Evolutionary conservation across 2,113 vertebrate genomes (phyloP).

Genomic region (Aramus guarauna): DNA sequence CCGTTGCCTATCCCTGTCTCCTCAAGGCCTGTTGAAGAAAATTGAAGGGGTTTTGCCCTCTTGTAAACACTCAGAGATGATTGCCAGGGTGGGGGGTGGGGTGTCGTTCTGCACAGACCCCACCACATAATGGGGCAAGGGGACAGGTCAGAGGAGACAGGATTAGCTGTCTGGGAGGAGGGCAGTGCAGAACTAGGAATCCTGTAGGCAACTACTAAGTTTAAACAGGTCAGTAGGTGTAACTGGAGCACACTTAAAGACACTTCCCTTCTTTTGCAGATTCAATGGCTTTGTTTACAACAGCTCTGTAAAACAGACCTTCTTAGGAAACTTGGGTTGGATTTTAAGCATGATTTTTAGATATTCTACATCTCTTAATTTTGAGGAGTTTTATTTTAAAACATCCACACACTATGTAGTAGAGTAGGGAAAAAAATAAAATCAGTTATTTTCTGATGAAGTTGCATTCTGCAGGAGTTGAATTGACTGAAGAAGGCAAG

Average conservation of each 20-base stretch:
- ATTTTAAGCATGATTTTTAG: not conserved
- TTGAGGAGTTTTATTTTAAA: not conserved
- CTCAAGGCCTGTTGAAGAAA: not conserved
- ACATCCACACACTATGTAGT: not conserved
- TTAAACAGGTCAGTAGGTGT: not conserved
- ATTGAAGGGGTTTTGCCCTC: not conserved
- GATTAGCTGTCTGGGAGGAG: not conserved
- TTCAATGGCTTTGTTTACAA: not conserved
- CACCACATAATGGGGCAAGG: not conserved
- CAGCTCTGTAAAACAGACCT: not conserved
- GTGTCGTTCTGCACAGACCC: not conserved
- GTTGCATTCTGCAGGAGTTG: not conserved
- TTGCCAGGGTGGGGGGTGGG: not conserved
- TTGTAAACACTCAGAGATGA: not conserved
- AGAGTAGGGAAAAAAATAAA: not conserved
- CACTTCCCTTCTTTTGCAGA: not conserved
- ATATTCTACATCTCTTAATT: not conserved
- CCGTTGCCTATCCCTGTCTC: not conserved
- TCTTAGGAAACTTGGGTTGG: not conserved
- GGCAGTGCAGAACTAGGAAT: not conserved
- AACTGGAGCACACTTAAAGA: not conserved
- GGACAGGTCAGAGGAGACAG: not conserved
- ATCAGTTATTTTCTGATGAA: not conserved
- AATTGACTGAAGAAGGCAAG: not conserved
- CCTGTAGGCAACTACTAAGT: not conserved